Base-by-base conservation (phyloP, 1,140 invertebrate genomes). In the Thaumatotibia leucotreta region DNA sequence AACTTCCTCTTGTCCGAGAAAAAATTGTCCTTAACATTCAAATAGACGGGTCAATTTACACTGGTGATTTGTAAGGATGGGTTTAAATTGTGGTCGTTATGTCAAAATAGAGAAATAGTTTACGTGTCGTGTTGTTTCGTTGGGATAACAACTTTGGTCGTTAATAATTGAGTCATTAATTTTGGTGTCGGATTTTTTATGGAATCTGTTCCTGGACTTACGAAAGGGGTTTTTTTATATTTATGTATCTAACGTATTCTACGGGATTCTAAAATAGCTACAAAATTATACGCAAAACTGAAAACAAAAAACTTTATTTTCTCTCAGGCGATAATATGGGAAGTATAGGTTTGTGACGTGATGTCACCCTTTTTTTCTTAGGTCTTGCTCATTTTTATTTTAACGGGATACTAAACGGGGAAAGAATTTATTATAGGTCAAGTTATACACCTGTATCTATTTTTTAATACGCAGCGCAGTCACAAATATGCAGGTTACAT, bases 151-250 rank as follows among this genome's bases (percentile, higher is more conserved):
- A 67, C 45, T 20, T 62, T 54, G 63, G 64, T 61, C 24, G 54
- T 70, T 68, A 68, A 64, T 70, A 70, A 76, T 76, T 71, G 71
- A 76, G 71, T 64, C 64, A 67, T 73, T 64, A 52, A 68, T 68
- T 64, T 64, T 58, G 9, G 5, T 1, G 9, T 11, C 23, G 2
- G 24, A 1, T 4, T 58, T 58, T 27, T 58, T 58, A 31, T 27
- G 24, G 27, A n/a, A 27, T 58, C 24, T 8, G 11, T 11, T 14
- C 52, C n/a, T 27, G 52, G 52, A 31, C 10, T 58, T 9, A 20
- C 11, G 50, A 20, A 8, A 52, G 49, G 23, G 50, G 50, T 10
- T 9, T 52, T 52, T 52, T 27, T 27, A 2, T 52, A 24, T 35
- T 2, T 32, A 10, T 11, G 9, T 32, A 11, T 32, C 11, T 32